These are phyloP conservation scores for Saguinus imperator DNA, from an alignment of 2,113 vertebrate genomes.

Conservation along the genomic window DNA sequence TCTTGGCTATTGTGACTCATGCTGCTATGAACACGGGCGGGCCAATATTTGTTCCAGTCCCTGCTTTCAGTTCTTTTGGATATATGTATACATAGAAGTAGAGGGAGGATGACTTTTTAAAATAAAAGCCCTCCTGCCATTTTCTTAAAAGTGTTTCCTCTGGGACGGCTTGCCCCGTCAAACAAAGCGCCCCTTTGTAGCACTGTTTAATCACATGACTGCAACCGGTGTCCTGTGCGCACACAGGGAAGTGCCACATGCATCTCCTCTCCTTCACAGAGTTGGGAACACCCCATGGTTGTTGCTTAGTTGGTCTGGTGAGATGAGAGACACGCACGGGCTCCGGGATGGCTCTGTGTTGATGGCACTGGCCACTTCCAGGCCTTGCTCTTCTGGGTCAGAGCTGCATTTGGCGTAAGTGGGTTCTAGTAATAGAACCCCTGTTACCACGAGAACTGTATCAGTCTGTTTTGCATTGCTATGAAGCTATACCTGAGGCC, in stretches of 20 bases:
- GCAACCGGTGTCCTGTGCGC: neutral
- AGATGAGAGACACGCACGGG: neutral
- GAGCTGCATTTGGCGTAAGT: neutral
- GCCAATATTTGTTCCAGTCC: neutral
- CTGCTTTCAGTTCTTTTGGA: neutral
- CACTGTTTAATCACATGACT: neutral
- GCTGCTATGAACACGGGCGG: neutral
- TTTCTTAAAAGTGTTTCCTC: neutral
- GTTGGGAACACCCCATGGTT: neutral
- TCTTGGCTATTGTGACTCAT: neutral
- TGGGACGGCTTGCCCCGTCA: neutral
- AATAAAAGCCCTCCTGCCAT: neutral
- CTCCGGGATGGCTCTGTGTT: neutral
- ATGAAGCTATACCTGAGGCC: too few relatives aligned
- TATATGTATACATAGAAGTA: neutral
- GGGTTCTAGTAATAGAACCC: neutral
- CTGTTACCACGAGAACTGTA: too few relatives aligned
- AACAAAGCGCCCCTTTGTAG: neutral
- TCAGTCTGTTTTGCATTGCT: too few relatives aligned
- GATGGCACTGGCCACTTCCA: fast-evolving
- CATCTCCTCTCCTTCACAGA: neutral
- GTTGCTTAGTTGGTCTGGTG: neutral
- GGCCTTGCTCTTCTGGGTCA: neutral
- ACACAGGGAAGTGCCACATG: fast-evolving
- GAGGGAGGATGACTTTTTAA: neutral